These are phyloP conservation scores for Phrynocephalus forsythii DNA, from an alignment of 2,797 vertebrate species.

Conservation along the genomic window DNA sequence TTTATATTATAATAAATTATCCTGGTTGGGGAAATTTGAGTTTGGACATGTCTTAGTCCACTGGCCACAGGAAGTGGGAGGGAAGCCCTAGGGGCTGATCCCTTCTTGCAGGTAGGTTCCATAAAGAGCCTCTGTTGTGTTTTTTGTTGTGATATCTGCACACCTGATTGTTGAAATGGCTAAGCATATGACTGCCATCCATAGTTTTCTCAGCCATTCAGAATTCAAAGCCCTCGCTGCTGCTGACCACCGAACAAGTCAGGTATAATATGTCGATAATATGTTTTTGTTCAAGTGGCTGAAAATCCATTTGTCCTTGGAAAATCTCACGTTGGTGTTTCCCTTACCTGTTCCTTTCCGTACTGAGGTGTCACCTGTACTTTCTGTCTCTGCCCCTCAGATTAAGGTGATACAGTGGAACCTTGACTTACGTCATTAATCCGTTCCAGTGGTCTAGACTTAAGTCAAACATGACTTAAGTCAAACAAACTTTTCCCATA, in stretches of 20 bases:
- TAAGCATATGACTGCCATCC: neutral
- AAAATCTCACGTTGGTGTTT: neutral
- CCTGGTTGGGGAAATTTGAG: neutral
- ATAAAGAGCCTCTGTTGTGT: neutral
- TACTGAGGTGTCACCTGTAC: neutral
- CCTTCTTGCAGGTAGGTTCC: neutral
- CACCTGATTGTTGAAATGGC: neutral
- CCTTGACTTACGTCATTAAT: too few relatives aligned
- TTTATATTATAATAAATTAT: neutral
- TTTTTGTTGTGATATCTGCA: neutral
- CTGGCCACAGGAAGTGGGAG: too few relatives aligned
- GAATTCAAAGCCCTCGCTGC: neutral
- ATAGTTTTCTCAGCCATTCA: neutral
- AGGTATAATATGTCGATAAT: neutral
- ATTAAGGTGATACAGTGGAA: too few relatives aligned
- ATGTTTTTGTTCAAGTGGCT: neutral
- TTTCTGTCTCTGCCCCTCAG: too few relatives aligned
- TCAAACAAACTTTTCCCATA: too few relatives aligned
- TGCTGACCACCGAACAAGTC: neutral
- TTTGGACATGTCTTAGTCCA: neutral
- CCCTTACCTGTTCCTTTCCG: neutral
- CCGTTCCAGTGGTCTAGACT: too few relatives aligned
- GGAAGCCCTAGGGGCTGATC: neutral
- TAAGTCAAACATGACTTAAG: too few relatives aligned
- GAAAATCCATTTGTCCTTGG: neutral